Evolutionary conservation across 2,888 invertebrate genomes (phyloP).

Genomic region (Luperina testacea): DNA sequence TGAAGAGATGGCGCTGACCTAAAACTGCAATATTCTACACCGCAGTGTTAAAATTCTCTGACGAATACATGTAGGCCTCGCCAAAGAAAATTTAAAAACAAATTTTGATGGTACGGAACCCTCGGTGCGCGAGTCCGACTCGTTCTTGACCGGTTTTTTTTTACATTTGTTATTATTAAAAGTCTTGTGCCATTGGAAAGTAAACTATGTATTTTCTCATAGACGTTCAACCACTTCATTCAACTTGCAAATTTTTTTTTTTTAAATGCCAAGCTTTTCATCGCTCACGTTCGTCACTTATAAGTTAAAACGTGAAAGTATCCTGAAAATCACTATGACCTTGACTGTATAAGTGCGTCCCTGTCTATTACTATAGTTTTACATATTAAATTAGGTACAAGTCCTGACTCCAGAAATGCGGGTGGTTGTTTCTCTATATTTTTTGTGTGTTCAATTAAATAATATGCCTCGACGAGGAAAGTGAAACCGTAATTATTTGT

Average conservation of each 20-base stretch:
- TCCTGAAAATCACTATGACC: slow-evolving; percentile 24
- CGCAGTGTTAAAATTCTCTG: too few species aligned
- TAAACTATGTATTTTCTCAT: not conserved
- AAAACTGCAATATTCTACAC: too few species aligned
- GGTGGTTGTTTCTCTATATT: not conserved
- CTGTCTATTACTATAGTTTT: not conserved
- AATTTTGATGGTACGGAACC: too few species aligned
- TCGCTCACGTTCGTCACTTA: slow-evolving; percentile 17
- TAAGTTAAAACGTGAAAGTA: slow-evolving; percentile 19
- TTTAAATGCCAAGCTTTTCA: not conserved
- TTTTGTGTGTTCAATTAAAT: not conserved
- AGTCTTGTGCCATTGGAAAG: not conserved
- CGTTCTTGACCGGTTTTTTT: not conserved
- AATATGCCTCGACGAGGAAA: not conserved
- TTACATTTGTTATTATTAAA: too few species aligned
- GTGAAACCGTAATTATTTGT: not conserved
- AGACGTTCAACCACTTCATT: not conserved
- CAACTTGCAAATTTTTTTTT: not conserved
- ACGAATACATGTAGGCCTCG: too few species aligned
- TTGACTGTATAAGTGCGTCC: slow-evolving; percentile 9
- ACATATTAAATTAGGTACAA: not conserved
- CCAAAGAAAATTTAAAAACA: too few species aligned
- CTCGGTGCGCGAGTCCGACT: too few species aligned
- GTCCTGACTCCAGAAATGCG: not conserved
- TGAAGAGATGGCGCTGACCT: too few species aligned